Evolutionary conservation across 1,140 invertebrate species (phyloP).

Genomic region (Drosophila bocki): DNA sequence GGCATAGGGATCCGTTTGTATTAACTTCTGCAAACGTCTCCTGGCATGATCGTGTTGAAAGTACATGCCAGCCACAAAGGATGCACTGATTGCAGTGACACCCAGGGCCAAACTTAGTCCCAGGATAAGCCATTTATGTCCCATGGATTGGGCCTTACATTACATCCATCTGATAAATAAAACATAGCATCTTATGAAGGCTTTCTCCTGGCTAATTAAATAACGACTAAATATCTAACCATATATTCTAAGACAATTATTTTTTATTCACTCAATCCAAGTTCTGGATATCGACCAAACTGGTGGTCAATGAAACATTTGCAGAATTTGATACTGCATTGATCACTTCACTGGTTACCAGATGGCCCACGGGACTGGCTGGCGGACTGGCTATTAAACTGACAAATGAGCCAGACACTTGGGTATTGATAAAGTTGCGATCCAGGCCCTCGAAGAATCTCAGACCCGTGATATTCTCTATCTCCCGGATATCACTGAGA

Average conservation of each 20-base stretch:
- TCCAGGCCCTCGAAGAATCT: constrained; percentile 93
- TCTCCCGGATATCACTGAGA: constrained; percentile 93
- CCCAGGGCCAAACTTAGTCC: constrained; percentile 41
- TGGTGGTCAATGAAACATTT: not conserved
- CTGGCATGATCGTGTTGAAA: constrained; percentile 61
- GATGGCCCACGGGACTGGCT: not conserved
- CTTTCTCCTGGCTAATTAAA: constrained; percentile 9
- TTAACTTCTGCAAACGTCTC: constrained; percentile 39
- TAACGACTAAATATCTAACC: not conserved
- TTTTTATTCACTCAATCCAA: not conserved
- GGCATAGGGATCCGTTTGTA: constrained; percentile 70
- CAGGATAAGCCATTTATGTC: constrained; percentile 44
- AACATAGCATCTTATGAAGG: not conserved
- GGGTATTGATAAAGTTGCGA: constrained; percentile 62
- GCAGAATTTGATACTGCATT: not conserved
- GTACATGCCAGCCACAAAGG: constrained; percentile 62
- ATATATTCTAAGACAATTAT: not conserved
- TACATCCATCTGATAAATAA: not conserved
- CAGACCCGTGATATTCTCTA: constrained; percentile 96
- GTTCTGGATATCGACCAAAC: not conserved
- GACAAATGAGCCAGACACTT: constrained; percentile 2
- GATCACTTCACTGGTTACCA: not conserved
- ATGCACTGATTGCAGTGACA: constrained; percentile 16
- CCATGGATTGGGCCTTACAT: constrained; percentile 12
- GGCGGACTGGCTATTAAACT: not conserved